Evolutionary conservation across 2,888 invertebrate genomes (phyloP), one percentile per base, ranked within the genome.

Genomic region (Orthosia incerta): DNA sequence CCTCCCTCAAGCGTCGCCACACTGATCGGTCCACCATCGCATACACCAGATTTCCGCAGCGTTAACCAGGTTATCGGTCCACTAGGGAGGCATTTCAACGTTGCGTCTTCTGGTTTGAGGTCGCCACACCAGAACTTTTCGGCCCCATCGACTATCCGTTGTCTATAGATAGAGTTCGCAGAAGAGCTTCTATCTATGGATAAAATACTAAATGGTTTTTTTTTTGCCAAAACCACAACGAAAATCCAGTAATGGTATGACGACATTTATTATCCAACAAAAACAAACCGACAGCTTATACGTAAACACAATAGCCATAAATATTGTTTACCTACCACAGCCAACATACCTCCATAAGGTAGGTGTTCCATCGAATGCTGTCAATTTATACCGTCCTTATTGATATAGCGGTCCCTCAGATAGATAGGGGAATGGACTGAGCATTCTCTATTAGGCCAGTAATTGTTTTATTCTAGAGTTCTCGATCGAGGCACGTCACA

Each of bases 351-450:
- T 45, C 31, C 4, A 5, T 56, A 48, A 31, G 48, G 60, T 53
- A 51, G 59, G 55, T 48, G 48, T 78, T 18, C 26, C 15, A 15
- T 26, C n/a, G 79, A 83, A 72, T 46, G 57, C 72, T 83, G 65
- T 79, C 79, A 79, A 79, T 71, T 83, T 59, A 56, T 72, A 31
- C 18, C 20, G 51, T 5, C n/a, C 23, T 56, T 79, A 79, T 63
- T 66, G 80, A 63, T 39, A 63, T 39, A 61, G 73, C 74, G 46
- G 50, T 45, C 60, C 26, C 5, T 51, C 26, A 1, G 18, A 59
- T n/a, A 39, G n/a, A 39, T 7, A 31, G 31, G 31, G 12, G 18
- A 57, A 57, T 57, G 18, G 57, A 31, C 18, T 56, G 56, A 56
- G 31, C 26, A 2, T 31, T n/a, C n/a, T 12, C 4, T 13, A 18